phyloP scores from a whole-genome alignment of 1,140 invertebrate species.

The Arctopsyche grandis region DNA sequence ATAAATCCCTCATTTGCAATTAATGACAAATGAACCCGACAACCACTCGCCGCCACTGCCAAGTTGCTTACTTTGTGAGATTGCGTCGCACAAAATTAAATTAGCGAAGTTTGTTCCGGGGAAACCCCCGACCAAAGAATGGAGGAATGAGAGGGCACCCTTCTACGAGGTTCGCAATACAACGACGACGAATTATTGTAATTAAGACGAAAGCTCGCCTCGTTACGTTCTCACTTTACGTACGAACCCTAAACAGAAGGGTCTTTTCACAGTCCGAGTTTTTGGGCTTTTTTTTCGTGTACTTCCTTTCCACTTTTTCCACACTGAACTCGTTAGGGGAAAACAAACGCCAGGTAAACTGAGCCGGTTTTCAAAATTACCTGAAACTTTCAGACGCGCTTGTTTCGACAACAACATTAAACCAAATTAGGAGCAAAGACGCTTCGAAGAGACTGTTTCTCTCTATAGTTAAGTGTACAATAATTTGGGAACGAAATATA shows the following conservation, averaged over 20 bases:
- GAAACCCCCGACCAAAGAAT: background rate
- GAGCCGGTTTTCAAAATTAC: background rate
- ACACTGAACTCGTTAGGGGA: background rate
- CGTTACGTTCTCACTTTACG: slow-evolving; percentile 40
- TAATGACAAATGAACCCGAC: slow-evolving; percentile 17
- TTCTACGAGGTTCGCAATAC: slow-evolving; percentile 1
- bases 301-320: slow-evolving; percentile 5
- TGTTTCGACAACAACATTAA: background rate
- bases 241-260: background rate
- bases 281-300: background rate
- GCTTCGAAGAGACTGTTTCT: background rate
- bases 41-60: background rate
- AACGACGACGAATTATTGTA: slow-evolving; percentile 47
- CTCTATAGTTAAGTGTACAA: too few species aligned
- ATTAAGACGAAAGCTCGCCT: slow-evolving; percentile 45
- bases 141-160: background rate
- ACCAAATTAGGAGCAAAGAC: slow-evolving; percentile 29
- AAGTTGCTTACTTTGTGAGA: slow-evolving; percentile 41
- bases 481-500: too few species aligned
- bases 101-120: slow-evolving; percentile 45
- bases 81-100: slow-evolving; percentile 46
- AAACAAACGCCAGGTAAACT: background rate
- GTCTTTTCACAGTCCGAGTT: background rate
- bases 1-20: background rate
- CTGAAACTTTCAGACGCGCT: background rate